A percentile compares a stretch with the other conserved stretches of the same genome.
phyloP scores from a whole-genome alignment of 2,113 vertebrate genomes.

The Phyllostomus hastatus region DNA sequence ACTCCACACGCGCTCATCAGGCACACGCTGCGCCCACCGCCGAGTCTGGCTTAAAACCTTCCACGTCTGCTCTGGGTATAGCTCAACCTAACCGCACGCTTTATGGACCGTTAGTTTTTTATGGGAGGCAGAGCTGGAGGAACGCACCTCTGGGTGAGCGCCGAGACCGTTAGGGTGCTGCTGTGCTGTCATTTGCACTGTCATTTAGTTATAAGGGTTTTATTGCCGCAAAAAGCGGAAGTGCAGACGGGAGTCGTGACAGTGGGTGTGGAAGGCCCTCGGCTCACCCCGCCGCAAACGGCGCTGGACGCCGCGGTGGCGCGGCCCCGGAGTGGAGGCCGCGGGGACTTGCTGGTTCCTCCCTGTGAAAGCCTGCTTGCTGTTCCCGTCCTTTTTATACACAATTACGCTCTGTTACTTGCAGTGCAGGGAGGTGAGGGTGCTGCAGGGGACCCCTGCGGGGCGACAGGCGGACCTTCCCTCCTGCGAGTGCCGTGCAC shows the following conservation, averaged over 20 bases:
- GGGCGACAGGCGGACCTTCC: not conserved
- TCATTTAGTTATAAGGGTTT: constrained; percentile 28
- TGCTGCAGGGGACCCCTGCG: not conserved
- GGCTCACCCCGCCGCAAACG: not conserved
- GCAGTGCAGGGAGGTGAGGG: not conserved
- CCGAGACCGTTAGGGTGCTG: not conserved
- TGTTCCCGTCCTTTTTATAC: constrained; percentile 47
- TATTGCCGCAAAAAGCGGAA: constrained; percentile 20
- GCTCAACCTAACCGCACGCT: not conserved
- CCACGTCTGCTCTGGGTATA: not conserved
- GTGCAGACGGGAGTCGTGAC: constrained; percentile 7
- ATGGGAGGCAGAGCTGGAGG: constrained; percentile 15
- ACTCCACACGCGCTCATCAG: not conserved
- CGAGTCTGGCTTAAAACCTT: not conserved
- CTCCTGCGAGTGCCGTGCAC: not conserved
- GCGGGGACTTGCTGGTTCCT: not conserved
- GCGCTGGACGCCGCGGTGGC: constrained; percentile 27
- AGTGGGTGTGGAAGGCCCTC: constrained; percentile 20
- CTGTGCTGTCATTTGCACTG: constrained; percentile 40
- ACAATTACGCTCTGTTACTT: constrained; percentile 27
- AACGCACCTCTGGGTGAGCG: not conserved
- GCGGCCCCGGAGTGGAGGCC: constrained; percentile 12
- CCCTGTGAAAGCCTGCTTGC: not conserved
- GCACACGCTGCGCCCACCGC: not conserved
- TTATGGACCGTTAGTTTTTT: constrained; percentile 32